phyloP scores from a whole-genome alignment of 2,888 invertebrate species.

The Allacma fusca region DNA sequence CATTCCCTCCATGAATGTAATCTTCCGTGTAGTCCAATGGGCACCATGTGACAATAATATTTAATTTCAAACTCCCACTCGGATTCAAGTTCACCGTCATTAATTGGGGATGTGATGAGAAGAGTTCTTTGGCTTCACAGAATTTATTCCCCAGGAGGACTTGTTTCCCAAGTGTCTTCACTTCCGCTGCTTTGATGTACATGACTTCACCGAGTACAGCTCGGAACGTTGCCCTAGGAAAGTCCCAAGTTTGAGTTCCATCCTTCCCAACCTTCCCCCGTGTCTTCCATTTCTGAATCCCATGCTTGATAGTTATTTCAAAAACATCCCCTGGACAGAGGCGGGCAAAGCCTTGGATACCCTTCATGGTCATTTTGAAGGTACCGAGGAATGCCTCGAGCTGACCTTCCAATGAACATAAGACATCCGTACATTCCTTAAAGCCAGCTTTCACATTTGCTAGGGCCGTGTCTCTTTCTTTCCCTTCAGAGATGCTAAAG shows the following conservation, averaged over 20 bases:
- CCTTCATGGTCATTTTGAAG: conserved; percentile 67
- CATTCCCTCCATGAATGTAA: conserved; percentile 22
- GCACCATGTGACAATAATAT: conserved; percentile 70
- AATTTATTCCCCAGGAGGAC: conserved; percentile 67
- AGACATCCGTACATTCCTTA: conserved; percentile 67
- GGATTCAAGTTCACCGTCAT: conserved; percentile 70
- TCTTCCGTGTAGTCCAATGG: conserved; percentile 37
- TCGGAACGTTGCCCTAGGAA: conserved; percentile 63
- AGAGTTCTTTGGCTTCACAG: conserved; percentile 69
- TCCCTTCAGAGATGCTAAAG: conserved; percentile 65
- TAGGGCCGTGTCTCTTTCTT: conserved; percentile 65
- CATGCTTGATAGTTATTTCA: conserved; percentile 69
- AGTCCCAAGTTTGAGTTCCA: conserved; percentile 68
- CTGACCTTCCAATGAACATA: conserved; percentile 67
- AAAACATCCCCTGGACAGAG: conserved; percentile 70
- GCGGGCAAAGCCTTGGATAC: conserved; percentile 70
- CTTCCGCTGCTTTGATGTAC: conserved; percentile 66
- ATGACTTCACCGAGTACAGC: conserved; percentile 67
- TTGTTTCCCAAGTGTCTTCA: conserved; percentile 63
- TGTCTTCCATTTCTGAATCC: conserved; percentile 69
- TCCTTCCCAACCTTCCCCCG: conserved; percentile 67
- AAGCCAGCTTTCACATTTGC: conserved; percentile 65
- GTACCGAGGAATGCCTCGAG: conserved; percentile 67
- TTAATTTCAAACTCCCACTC: conserved; percentile 69
- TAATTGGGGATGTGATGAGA: conserved; percentile 69